Evolutionary conservation across 2,797 vertebrate genomes (phyloP).

Genomic region (Syngnathus acus): DNA sequence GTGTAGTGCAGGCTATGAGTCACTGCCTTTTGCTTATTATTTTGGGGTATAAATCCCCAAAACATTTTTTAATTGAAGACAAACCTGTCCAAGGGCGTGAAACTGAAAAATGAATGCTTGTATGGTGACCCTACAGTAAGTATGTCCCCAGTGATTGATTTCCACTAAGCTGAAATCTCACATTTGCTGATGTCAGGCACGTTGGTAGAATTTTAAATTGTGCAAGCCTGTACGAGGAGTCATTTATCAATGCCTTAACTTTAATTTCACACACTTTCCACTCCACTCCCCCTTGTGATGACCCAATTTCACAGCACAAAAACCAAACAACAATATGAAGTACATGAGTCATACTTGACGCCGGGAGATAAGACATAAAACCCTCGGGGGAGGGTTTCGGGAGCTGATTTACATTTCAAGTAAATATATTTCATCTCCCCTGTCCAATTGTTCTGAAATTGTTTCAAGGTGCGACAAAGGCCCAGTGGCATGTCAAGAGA

Average conservation of each 20-base stretch:
- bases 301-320: constrained; percentile 34
- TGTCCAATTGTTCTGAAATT: constrained; percentile 32
- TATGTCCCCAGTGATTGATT: neutral
- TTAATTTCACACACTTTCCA: constrained; percentile 22
- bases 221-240: neutral
- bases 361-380: constrained; percentile 32
- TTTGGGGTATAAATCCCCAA: too few species aligned
- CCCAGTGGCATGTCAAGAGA: constrained; percentile 26
- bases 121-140: too few species aligned
- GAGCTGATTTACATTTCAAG: constrained; percentile 49
- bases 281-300: constrained; percentile 19
- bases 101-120: too few species aligned
- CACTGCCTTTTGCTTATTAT: too few species aligned
- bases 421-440: constrained; percentile 25
- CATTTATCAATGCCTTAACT: constrained; percentile 4
- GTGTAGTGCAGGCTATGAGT: too few species aligned
- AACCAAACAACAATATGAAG: constrained; percentile 24
- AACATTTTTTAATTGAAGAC: too few species aligned
- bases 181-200: too few species aligned
- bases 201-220: neutral
- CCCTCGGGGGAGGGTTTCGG: constrained; percentile 34
- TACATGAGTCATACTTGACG: constrained; percentile 30
- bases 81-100: too few species aligned
- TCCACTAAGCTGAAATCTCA: neutral
- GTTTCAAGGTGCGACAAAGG: constrained; percentile 33